These are phyloP conservation scores for Siniperca obscura DNA, from an alignment of 2,797 vertebrate genomes.

Conservation along the genomic window DNA sequence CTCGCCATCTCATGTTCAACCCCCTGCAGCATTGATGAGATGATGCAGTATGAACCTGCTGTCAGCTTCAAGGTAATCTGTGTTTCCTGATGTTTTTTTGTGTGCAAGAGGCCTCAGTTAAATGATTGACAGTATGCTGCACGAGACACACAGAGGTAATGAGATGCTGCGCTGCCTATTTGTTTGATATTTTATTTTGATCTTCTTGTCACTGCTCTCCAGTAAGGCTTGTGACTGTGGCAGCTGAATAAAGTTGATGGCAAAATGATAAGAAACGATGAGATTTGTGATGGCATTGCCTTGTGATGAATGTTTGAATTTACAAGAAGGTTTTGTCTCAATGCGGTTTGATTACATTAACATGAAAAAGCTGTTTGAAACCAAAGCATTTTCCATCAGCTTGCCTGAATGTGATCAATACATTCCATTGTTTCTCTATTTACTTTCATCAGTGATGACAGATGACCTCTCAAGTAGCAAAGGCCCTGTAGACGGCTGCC, in stretches of 20 bases:
- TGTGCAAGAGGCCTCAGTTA: constrained; percentile 13
- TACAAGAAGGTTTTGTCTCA: constrained; percentile 24
- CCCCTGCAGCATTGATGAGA: constrained; percentile 18
- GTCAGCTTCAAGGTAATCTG: constrained; percentile 37
- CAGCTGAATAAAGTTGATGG: not conserved
- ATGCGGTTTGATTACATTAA: constrained; percentile 37
- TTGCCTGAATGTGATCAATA: constrained; percentile 50
- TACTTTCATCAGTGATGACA: constrained; percentile 47
- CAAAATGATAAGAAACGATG: not conserved
- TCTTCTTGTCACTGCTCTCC: not conserved
- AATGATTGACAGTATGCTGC: not conserved
- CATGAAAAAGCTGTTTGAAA: constrained; percentile 15
- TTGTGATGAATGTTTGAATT: constrained; percentile 32
- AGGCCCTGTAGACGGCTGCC: constrained; percentile 1
- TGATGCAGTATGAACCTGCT: not conserved
- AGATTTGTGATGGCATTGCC: constrained; percentile 10
- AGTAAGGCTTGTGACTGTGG: constrained; percentile 7
- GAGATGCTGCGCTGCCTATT: constrained; percentile 3
- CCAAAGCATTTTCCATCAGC: constrained; percentile 47
- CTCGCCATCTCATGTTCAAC: not conserved
- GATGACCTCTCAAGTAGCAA: constrained; percentile 31
- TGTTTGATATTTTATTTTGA: constrained; percentile 28
- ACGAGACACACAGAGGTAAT: not conserved
- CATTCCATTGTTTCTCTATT: constrained; percentile 33
- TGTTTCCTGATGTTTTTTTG: constrained; percentile 7